Percentiles rank a stretch among this genome's conserved stretches.
Evolutionary conservation across 2,797 vertebrate species (phyloP).

Genomic region (Epinephelus malabaricus): DNA sequence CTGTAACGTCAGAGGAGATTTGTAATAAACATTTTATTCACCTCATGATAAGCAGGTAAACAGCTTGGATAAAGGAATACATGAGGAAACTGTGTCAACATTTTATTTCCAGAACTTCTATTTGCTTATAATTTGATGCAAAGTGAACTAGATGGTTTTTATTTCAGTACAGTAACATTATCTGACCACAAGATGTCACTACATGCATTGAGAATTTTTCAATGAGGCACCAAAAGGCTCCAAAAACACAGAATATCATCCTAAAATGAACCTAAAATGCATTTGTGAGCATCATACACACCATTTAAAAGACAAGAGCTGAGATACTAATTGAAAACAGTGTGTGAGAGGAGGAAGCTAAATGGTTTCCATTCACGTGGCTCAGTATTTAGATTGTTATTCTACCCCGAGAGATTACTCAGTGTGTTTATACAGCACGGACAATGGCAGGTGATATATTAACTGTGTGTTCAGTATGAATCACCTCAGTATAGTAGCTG

Average conservation of each 20-base stretch:
- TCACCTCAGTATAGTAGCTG: conserved; percentile 92
- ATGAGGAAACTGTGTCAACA: background rate
- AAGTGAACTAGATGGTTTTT: background rate
- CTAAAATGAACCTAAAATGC: background rate
- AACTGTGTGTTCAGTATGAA: background rate
- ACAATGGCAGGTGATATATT: background rate
- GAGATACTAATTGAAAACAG: background rate
- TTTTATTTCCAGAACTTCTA: background rate
- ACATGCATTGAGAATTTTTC: background rate
- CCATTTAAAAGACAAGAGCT: background rate
- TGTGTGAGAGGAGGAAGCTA: background rate
- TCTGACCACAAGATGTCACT: conserved; percentile 66
- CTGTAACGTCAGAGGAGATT: conserved; percentile 75
- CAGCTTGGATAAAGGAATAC: background rate
- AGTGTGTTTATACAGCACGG: background rate
- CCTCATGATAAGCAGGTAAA: background rate
- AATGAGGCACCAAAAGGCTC: background rate
- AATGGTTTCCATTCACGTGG: background rate
- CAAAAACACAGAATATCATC: background rate
- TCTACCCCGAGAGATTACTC: background rate
- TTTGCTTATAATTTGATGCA: conserved; percentile 3
- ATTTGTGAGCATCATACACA: background rate
- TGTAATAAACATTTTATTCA: background rate
- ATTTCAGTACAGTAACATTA: conserved; percentile 23
- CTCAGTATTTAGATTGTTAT: background rate